Evolutionary conservation across 2,797 vertebrate genomes (phyloP), one percentile per base, ranked within the genome.

Genomic region (Lindbergichthys nudifrons): DNA sequence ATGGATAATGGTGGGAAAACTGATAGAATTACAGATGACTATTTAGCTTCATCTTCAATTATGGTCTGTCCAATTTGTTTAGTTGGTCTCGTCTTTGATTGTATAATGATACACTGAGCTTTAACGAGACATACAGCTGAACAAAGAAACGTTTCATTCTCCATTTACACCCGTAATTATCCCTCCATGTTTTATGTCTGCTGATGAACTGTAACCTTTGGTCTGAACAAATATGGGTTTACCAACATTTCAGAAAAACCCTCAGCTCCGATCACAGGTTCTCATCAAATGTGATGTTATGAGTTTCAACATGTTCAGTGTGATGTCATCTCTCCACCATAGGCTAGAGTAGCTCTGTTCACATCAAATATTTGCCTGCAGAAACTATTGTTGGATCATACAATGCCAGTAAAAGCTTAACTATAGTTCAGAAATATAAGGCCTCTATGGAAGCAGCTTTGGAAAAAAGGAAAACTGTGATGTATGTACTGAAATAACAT

Each of bases 101-200:
- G 82, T 80, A 87, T 92, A 91, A 89, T 89, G 70, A 90, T 54
- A 92, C 47, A 10, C 68, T 68, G 71, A 77, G 77, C 82, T 79
- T 65, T 61, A 75, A 79, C 1, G 39, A 77, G 65, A 69, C 61
- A 73, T 79, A 80, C 30, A 69, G 70, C 73, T 11, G 69, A 81
- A 89, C 81, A 90, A 88, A 81, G 79, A 58, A 73, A 70, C 56
- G 67, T 79, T 87, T 84, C 50, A 63, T 70, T 74, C 58, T 64
- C 18, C 9, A 10, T 26, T 48, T 63, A 70, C 70, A 82, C 84
- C 77, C 80, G 77, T 53, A 80, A 88, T 87, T 77, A 84, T 85
- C 79, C 72, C 63, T 59, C 50, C 60, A 18, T 53, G 66, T 64
- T 87, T 73, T 32, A 21, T 47, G n/a, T 41, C 47, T 1, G 5